phyloP scores from a whole-genome alignment of 2,113 vertebrate species.

The Anolis carolinensis region DNA sequence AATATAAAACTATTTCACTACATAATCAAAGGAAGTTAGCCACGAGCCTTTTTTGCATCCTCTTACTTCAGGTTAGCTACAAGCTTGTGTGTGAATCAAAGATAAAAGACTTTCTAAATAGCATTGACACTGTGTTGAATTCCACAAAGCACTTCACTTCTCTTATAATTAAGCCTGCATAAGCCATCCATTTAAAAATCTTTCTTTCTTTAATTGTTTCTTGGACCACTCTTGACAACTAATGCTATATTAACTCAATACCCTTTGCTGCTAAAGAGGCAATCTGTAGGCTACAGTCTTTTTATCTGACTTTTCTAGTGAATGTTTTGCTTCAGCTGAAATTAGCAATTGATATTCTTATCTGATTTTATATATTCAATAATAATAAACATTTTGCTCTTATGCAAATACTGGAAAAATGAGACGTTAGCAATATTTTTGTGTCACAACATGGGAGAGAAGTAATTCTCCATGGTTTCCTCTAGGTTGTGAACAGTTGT shows the following conservation, averaged over 20 bases:
- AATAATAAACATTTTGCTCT: background rate
- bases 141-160: background rate
- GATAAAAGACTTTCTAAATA: background rate
- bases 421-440: background rate
- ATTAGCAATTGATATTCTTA: background rate
- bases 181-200: background rate
- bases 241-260: background rate
- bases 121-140: background rate
- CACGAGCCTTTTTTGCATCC: background rate
- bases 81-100: background rate
- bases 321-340: background rate
- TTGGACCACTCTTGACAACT: background rate
- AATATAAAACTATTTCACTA: background rate
- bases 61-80: background rate
- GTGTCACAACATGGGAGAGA: background rate
- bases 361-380: background rate
- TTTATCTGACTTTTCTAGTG: background rate
- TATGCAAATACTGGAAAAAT: background rate
- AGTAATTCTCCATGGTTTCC: background rate
- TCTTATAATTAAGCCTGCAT: background rate
- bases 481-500: background rate
- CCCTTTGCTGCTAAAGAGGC: background rate
- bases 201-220: constrained; percentile 8
- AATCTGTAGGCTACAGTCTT: background rate
- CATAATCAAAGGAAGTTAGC: too few relatives aligned